phyloP scores from a whole-genome alignment of 1,140 invertebrate genomes.

The Hyphantria cunea region DNA sequence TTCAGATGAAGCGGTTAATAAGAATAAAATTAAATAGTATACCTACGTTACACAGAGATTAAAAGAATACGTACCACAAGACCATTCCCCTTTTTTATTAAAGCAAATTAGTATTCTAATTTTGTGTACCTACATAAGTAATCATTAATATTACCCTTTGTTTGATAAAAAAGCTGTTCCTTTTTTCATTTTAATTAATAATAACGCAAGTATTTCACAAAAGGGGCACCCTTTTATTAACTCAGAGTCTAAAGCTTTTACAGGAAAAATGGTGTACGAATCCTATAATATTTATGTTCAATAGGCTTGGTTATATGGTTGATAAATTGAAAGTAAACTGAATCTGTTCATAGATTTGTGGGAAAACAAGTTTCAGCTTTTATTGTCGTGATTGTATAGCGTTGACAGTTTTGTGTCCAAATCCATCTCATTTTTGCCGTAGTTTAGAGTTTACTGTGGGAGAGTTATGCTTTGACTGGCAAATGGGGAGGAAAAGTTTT shows the following conservation, averaged over 20 bases:
- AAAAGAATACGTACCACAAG: too few relatives aligned
- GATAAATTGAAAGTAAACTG: slow-evolving; percentile 29
- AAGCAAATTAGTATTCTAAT: neutral
- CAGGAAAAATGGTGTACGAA: neutral
- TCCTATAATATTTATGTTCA: slow-evolving; percentile 14
- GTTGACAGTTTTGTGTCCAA: too few relatives aligned
- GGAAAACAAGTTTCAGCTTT: too few relatives aligned
- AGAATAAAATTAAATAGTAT: too few relatives aligned
- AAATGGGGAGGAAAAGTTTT: too few relatives aligned
- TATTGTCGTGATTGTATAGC: too few relatives aligned
- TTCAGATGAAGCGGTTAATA: too few relatives aligned
- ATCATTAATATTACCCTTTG: neutral
- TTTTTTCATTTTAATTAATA: neutral
- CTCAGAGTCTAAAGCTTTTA: neutral
- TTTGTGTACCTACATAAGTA: neutral
- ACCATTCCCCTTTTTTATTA: too few relatives aligned
- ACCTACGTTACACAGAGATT: too few relatives aligned
- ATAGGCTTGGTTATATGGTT: slow-evolving; percentile 9
- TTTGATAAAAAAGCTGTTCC: neutral
- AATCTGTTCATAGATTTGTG: too few relatives aligned
- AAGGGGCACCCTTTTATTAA: slow-evolving; percentile 1
- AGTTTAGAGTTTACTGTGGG: too few relatives aligned
- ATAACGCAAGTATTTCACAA: neutral
- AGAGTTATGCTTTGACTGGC: too few relatives aligned
- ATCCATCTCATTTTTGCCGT: slow-evolving; percentile 12